Base-by-base conservation (phyloP, 2,797 vertebrate genomes). In the Holocentrus rufus region DNA sequence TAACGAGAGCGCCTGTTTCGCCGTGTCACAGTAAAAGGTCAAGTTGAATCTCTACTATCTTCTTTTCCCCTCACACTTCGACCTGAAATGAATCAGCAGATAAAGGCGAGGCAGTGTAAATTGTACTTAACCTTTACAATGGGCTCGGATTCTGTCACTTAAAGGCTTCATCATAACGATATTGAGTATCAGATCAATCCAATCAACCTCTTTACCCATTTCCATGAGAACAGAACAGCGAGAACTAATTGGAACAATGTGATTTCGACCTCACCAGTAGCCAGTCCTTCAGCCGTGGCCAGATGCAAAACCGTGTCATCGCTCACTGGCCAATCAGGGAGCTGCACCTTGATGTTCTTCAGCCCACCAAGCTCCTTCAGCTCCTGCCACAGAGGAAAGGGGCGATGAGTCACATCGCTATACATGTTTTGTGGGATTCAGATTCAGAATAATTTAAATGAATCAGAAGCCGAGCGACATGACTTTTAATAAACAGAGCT, bases 221-320 rank as follows among this genome's bases (percentile, higher is more conserved):
- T 13, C 15, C 60, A 80, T 72, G 11, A 11, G 7, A 30, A 58
- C 7, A 18, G 46, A 20, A 50, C 1, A 2, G 10, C 36, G 22
- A 25, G 39, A 55, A 54, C 3, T 27, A 27, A 30, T 17, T 22
- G 50, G 9, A 50, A 39, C 25, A 39, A 1, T 79, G 44, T 55
- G n/a, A 2, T 36, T 63, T 72, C 34, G 36, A 23, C 42, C 85
- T 89, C 82, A 95, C 96, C 95, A 11, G 94, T 95, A 36, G 90
- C 92, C 74, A 96, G 90, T 13, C 89, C 94, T 76, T 97, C 95
- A 0, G 95, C 95, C 0, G 95, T 97, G 0, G 95, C 96, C 8
- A 96, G 90, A 77, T 96, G 95, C 50, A 96, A 92, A 13, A 97
- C 85, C 0, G 96, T 96, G 92, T 97, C 96, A 1, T 96, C 95